phyloP scores from a whole-genome alignment of 2,888 invertebrate species.

The Dasysyrphus tricinctus region DNA sequence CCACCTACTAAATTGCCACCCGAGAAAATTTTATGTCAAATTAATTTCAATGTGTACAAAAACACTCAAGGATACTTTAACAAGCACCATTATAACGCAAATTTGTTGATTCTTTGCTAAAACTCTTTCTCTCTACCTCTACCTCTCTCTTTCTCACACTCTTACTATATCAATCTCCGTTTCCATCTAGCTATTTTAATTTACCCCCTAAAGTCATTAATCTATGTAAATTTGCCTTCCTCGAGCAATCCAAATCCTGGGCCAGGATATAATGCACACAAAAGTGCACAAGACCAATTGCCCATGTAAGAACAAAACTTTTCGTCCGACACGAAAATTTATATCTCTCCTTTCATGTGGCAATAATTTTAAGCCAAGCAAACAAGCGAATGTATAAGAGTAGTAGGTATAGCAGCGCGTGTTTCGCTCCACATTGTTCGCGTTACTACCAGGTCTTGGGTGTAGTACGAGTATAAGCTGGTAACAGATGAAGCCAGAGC shows the following conservation, averaged over 20 bases:
- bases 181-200: constrained; percentile 53
- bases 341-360: constrained; percentile 73
- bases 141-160: neutral
- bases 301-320: constrained; percentile 76
- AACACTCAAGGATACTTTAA: constrained; percentile 63
- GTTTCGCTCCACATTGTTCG: constrained; percentile 9
- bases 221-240: constrained; percentile 73
- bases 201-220: constrained; percentile 74
- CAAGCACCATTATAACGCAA: constrained; percentile 65
- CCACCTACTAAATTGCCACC: constrained; percentile 17
- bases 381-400: constrained; percentile 44
- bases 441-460: neutral
- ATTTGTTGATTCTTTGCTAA: constrained; percentile 64
- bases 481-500: constrained; percentile 40
- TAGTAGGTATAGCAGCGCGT: constrained; percentile 11
- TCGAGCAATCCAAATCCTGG: constrained; percentile 54
- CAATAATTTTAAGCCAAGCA: constrained; percentile 70
- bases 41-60: constrained; percentile 52
- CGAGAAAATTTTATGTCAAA: constrained; percentile 40
- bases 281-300: constrained; percentile 73
- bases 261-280: constrained; percentile 69
- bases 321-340: constrained; percentile 70
- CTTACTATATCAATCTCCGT: constrained; percentile 39
- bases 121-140: neutral
- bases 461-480: neutral